Percentiles rank a stretch among this genome's conserved stretches.
phyloP scores from a whole-genome alignment of 1,140 invertebrate genomes.

The Coelopa frigida region DNA sequence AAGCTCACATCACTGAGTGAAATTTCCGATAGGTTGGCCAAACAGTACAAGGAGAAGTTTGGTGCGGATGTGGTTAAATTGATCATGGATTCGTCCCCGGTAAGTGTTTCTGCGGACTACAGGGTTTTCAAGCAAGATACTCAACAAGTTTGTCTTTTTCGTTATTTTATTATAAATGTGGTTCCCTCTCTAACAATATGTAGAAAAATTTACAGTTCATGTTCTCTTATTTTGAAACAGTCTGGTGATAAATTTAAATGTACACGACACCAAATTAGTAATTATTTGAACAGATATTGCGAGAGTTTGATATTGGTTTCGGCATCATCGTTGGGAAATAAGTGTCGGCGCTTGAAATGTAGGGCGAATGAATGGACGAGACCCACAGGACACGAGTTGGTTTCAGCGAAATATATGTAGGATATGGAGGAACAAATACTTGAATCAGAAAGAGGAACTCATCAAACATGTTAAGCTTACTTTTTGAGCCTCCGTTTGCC shows the following conservation, averaged over 20 bases:
- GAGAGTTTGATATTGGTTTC: constrained; percentile 7
- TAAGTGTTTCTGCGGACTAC: constrained; percentile 43
- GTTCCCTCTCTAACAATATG: too few relatives aligned
- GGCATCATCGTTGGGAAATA: constrained; percentile 2
- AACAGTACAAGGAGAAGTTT: constrained; percentile 79
- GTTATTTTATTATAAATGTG: too few relatives aligned
- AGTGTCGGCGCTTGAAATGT: background rate
- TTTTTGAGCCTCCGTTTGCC: constrained; percentile 32
- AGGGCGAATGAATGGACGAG: background rate
- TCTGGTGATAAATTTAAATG: background rate
- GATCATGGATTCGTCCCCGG: constrained; percentile 85
- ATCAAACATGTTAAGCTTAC: constrained; percentile 23
- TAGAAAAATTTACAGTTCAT: too few relatives aligned
- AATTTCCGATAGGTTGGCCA: constrained; percentile 76
- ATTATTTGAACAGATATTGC: constrained; percentile 8
- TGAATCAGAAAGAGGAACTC: constrained; percentile 7
- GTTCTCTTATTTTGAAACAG: background rate
- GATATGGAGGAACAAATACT: background rate
- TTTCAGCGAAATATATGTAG: constrained; percentile 4
- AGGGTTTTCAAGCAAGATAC: background rate
- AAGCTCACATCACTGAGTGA: constrained; percentile 90
- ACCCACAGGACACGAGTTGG: background rate
- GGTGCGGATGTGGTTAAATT: constrained; percentile 78
- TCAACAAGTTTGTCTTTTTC: constrained; percentile 1
- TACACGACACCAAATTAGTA: background rate